Evolutionary conservation across 2,888 invertebrate genomes (phyloP), one percentile per base, ranked within the genome.

Genomic region (Julus scandinavius): DNA sequence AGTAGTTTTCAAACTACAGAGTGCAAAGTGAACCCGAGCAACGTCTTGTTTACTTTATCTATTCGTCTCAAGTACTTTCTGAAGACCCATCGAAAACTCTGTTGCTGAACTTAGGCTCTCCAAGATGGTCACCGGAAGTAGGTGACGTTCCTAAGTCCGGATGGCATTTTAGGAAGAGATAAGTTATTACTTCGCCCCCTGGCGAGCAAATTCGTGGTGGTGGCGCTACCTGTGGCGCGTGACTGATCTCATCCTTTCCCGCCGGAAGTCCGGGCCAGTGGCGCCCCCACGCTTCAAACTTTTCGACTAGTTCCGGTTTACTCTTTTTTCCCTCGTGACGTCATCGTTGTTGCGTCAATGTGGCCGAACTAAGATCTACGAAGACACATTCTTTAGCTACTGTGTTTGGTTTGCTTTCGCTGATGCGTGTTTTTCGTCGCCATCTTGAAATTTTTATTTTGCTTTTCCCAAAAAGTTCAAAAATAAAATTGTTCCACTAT

Each of bases 361-460:
- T 29, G 29, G 29, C 29, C 29, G 29, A 29, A 29, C 29, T 29
- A 29, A 29, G 45, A 5, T 45, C 0, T 45, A 45, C 45, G 45
- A 45, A 45, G 45, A 45, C 7, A 45, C 54, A 54, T 54, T 54
- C 17, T 4, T 29, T 54, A 17, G 9, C 17, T 54, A 13, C 11
- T 54, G 54, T 54, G 11, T 11, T 54, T 54, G 54, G 54, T 54
- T 29, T 54, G 54, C 17, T 54, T 13, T 54, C 3, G 15, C 15
- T 29, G 72, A 20, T 72, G 72, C 20, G 7, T 72, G 20, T 20
- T 72, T 72, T 29, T 29, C 72, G 72, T 72, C 72, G 63, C 72
- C 72, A 20, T 72, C 20, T 72, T 72, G 72, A 72, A 72, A 72
- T 20, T 72, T 72, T 72, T 11, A 20, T 72, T 72, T 72, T 72